Conservation (phyloP, 2,888 invertebrate species). For the Tenthredo mesomela region DNA sequence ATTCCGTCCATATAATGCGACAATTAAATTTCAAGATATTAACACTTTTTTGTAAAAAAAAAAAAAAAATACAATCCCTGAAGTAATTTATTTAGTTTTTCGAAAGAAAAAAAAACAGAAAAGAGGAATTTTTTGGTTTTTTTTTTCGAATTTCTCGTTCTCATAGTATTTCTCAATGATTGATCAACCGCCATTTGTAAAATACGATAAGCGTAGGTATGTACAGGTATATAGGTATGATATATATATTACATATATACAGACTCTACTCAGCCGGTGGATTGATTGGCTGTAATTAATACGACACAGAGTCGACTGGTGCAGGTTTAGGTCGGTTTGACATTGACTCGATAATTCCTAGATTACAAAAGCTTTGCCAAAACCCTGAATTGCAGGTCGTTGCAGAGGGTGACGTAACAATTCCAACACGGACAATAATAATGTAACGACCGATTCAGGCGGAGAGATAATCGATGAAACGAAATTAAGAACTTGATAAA, state of each 20-base stretch:
- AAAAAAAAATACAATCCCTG: background rate
- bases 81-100: background rate
- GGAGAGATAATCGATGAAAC: background rate
- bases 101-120: background rate
- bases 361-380: conserved; percentile 70
- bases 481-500: background rate
- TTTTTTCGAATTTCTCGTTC: background rate
- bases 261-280: conserved; percentile 53
- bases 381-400: background rate
- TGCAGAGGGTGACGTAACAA: background rate
- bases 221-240: too few species aligned
- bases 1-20: too few species aligned
- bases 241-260: background rate
- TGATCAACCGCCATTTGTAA: background rate
- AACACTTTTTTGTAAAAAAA: too few species aligned
- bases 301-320: conserved; percentile 62
- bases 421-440: background rate
- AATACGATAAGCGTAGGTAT: background rate
- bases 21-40: too few species aligned
- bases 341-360: conserved; percentile 71
- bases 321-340: conserved; percentile 59
- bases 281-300: conserved; percentile 73
- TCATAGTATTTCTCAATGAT: background rate
- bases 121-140: background rate
- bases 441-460: background rate